Evolutionary conservation across 2,113 vertebrate genomes (phyloP), one percentile per base, ranked within the genome.

Genomic region (Fukomys damarensis): DNA sequence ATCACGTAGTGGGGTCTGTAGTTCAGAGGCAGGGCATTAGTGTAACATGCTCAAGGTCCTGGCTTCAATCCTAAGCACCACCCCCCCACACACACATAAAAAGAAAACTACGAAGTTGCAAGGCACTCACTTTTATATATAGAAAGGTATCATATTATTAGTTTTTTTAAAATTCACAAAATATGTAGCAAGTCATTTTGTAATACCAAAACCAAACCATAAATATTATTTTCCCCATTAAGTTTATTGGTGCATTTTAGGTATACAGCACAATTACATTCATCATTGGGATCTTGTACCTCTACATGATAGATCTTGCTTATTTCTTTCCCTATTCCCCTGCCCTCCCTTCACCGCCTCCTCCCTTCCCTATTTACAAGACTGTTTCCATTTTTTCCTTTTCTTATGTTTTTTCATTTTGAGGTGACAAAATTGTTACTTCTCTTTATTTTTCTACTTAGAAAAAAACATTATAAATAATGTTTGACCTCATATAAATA

Each of bases 151-250:
- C n/a, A 68, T 30, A 7, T n/a, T 68, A 46, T 16, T 56, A 6
- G 17, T 74, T 81, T 88, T 74, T 81, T 88, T 41, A 80, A 96
- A 91, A 96, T 77, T 91, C 76, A 93, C 2, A 91, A 85, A 92
- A 91, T n/a, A 90, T 43, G 58, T 0, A 61, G 83, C 63, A 91
- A 56, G 13, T 66, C 30, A 63, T 91, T 95, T 56, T 93, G 13
- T 76, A 61, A 54, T 66, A 84, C 35, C 14, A 80, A 85, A 80
- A 81, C 16, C n/a, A 89, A 96, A 97, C 89, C 43, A 4, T 81
- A 85, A 85, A 82, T 92, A 26, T 32, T 77, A n/a, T 49, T n/a
- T n/a, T n/a, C n/a, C n/a, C n/a, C n/a, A n/a, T n/a, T n/a, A n/a
- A n/a, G n/a, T n/a, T n/a, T n/a, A n/a, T n/a, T n/a, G n/a, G n/a